These are phyloP conservation scores for Tretioscincus oriximinensis DNA, from an alignment of 2,113 vertebrate species.

Conservation along the genomic window DNA sequence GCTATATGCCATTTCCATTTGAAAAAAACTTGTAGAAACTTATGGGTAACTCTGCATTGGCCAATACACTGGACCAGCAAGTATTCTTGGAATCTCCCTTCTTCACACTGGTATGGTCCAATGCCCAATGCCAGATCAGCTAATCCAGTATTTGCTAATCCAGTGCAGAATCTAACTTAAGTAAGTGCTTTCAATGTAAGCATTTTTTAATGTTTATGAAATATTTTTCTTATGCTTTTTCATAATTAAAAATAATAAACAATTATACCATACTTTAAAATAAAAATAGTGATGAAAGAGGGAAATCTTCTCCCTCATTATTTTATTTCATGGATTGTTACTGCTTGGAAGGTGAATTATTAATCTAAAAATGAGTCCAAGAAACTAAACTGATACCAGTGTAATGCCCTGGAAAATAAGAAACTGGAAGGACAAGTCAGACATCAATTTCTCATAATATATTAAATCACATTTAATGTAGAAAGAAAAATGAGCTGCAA, in stretches of 20 bases:
- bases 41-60: no score
- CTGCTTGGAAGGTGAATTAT: background rate
- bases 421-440: background rate
- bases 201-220: no score
- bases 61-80: no score
- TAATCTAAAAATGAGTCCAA: background rate
- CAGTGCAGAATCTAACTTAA: no score
- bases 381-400: background rate
- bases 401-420: background rate
- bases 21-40: no score
- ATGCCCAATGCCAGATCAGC: background rate
- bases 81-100: no score
- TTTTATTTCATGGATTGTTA: background rate
- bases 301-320: background rate
- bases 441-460: background rate
- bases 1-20: background rate
- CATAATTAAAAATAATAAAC: background rate
- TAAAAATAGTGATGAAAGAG: background rate
- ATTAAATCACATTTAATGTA: background rate
- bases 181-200: no score
- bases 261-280: background rate
- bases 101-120: no score
- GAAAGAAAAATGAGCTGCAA: background rate
- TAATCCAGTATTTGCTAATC: background rate
- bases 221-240: background rate